Evolutionary conservation across 2,888 invertebrate species (phyloP).

Genomic region (Hedychridium roseum): DNA sequence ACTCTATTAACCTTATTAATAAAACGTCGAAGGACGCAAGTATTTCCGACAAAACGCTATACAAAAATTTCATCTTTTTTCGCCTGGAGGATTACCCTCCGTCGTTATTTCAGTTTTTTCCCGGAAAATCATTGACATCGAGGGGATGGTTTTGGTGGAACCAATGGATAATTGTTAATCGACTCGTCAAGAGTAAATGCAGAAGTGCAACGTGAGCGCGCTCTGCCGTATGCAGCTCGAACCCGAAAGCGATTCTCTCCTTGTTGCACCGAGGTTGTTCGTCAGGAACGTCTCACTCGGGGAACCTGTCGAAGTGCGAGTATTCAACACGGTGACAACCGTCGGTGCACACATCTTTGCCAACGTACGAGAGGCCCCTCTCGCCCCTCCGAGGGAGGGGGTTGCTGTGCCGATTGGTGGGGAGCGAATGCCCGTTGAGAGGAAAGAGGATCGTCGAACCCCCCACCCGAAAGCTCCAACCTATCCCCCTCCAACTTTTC

Average conservation of each 20-base stretch:
- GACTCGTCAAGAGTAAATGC: background rate
- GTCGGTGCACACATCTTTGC: constrained; percentile 38
- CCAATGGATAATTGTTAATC: background rate
- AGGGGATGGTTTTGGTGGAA: too few species aligned
- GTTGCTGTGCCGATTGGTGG: constrained; percentile 22
- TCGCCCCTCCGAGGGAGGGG: constrained; percentile 15
- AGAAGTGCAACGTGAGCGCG: constrained; percentile 42
- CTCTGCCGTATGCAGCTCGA: constrained; percentile 41
- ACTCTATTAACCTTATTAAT: too few species aligned
- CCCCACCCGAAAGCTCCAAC: constrained; percentile 19
- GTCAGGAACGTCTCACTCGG: constrained; percentile 43
- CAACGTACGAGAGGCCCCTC: constrained; percentile 15
- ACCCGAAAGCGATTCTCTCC: constrained; percentile 45
- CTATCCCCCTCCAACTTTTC: constrained; percentile 26
- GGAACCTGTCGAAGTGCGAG: constrained; percentile 41
- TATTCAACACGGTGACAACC: constrained; percentile 45
- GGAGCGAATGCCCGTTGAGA: constrained; percentile 25
- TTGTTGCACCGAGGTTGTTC: constrained; percentile 36
- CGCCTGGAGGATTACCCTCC: too few species aligned
- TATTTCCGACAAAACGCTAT: too few species aligned
- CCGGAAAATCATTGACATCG: too few species aligned
- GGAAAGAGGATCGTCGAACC: constrained; percentile 30
- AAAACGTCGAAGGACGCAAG: too few species aligned
- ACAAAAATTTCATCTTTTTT: too few species aligned
- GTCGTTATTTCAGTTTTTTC: too few species aligned